A percentile compares a stretch with the other conserved stretches of the same genome.
Conservation (phyloP, 2,888 invertebrate genomes). For the Lasioglossum morio region DNA sequence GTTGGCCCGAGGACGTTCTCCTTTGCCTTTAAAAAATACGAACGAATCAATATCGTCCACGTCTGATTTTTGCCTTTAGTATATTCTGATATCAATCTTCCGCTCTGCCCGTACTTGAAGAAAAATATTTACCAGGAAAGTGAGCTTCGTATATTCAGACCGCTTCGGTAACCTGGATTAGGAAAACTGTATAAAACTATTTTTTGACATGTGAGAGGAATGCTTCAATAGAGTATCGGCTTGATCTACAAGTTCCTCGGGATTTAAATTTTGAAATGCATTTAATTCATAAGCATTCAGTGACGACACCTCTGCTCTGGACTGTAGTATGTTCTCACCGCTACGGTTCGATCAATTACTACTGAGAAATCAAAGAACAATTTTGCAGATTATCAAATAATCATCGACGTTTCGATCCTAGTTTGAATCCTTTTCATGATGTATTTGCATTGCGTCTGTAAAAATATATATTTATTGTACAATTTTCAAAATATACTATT, state of each 20-base stretch:
- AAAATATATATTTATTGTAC: no score
- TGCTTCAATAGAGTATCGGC: background rate
- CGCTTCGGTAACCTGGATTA: background rate
- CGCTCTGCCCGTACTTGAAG: background rate
- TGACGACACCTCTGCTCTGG: no score
- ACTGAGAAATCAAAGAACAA: no score
- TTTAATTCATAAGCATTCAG: background rate
- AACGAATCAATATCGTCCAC: constrained; percentile 63
- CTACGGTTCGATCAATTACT: no score
- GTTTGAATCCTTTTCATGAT: no score
- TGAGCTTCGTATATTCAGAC: background rate
- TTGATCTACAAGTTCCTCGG: background rate
- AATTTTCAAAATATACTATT: no score
- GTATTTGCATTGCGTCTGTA: no score
- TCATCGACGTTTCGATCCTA: no score
- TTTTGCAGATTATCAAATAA: no score
- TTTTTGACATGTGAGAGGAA: background rate
- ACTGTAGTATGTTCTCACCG: no score
- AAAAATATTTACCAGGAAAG: background rate
- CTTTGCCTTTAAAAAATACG: constrained; percentile 57
- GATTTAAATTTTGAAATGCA: background rate
- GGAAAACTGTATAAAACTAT: background rate
- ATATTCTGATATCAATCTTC: constrained; percentile 63
- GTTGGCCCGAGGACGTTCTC: constrained; percentile 31
- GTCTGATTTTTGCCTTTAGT: constrained; percentile 50